These are phyloP conservation scores for Poecilia gillii DNA, from an alignment of 2,797 vertebrate species.

Conservation along the genomic window DNA sequence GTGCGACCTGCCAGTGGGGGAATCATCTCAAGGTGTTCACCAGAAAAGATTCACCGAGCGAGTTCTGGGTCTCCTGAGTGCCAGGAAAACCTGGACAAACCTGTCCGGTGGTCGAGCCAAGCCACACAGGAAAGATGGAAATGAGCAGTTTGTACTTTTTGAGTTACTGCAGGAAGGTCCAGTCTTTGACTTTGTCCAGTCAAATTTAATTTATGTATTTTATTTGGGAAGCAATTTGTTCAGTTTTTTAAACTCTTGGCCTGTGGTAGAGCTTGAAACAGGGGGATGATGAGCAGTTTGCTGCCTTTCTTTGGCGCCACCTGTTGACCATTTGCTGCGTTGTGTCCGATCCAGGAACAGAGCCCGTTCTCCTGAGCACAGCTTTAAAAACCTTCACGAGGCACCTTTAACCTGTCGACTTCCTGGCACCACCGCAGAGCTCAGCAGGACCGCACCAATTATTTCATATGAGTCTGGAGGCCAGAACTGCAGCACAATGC, in stretches of 20 bases:
- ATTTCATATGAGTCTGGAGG: conserved; percentile 13
- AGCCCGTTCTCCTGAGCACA: not conserved
- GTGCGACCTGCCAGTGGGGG: too few relatives aligned
- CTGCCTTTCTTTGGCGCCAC: conserved; percentile 2
- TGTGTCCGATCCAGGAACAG: not conserved
- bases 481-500: conserved; percentile 4
- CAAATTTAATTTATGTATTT: conserved; percentile 1
- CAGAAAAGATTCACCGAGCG: not conserved
- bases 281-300: not conserved
- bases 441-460: conserved; percentile 13
- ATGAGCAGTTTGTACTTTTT: not conserved
- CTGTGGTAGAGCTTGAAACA: not conserved
- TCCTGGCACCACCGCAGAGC: conserved; percentile 10
- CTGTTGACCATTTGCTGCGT: conserved; percentile 13
- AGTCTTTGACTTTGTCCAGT: not conserved
- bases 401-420: conserved; percentile 3
- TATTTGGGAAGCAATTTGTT: not conserved
- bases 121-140: not conserved
- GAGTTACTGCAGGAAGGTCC: not conserved
- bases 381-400: not conserved
- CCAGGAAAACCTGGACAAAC: not conserved
- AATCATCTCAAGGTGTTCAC: not conserved
- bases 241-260: not conserved
- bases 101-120: not conserved
- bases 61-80: not conserved